Evolutionary conservation across 2,797 vertebrate species (phyloP).

Genomic region (Gouania willdenowi): DNA sequence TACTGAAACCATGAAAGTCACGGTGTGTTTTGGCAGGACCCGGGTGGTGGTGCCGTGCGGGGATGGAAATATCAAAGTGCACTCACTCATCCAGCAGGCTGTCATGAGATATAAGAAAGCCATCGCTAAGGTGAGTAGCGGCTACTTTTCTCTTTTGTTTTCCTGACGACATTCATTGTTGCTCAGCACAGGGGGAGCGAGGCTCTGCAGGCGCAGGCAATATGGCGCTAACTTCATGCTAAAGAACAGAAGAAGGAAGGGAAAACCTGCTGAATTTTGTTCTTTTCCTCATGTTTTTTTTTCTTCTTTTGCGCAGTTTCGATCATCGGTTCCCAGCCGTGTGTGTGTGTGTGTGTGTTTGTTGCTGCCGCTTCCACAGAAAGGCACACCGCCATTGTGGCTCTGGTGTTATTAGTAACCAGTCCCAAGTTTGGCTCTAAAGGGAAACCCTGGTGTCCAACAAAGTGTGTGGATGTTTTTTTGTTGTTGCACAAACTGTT

Average conservation of each 20-base stretch:
- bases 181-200: neutral
- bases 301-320: too few species aligned
- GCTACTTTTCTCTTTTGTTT: constrained; percentile 39
- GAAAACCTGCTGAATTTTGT: neutral
- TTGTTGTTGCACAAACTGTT: too few species aligned
- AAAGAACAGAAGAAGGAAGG: neutral
- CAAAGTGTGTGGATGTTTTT: neutral
- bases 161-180: constrained; percentile 36
- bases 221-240: constrained; percentile 62
- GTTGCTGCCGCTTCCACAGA: constrained; percentile 24
- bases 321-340: neutral
- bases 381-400: constrained; percentile 58
- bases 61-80: constrained; percentile 88
- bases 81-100: constrained; percentile 88
- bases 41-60: constrained; percentile 97
- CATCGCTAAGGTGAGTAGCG: constrained; percentile 89
- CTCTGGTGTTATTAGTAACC: constrained; percentile 31
- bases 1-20: constrained; percentile 90
- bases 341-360: neutral
- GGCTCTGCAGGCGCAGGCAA: constrained; percentile 27
- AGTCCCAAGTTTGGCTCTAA: constrained; percentile 46
- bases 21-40: constrained; percentile 93
- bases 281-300: too few species aligned
- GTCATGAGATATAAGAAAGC: constrained; percentile 93
- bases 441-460: neutral